phyloP scores from a whole-genome alignment of 1,140 invertebrate species.

The Hestina assimilis region DNA sequence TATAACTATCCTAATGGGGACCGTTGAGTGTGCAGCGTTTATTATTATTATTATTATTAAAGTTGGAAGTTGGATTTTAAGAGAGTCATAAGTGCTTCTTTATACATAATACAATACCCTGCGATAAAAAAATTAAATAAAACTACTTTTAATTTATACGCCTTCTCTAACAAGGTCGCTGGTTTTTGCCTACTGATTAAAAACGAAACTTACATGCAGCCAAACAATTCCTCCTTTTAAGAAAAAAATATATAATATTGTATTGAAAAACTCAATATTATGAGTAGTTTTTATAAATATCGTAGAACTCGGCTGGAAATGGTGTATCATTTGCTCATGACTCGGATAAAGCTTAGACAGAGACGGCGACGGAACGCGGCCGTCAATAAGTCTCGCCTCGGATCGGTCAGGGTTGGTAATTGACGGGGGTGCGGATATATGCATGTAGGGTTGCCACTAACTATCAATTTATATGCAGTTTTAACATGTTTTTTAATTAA shows the following conservation, averaged over 20 bases:
- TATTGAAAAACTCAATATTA: neutral
- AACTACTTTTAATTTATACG: too few relatives aligned
- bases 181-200: too few relatives aligned
- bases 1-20: too few relatives aligned
- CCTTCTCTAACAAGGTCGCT: too few relatives aligned
- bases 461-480: slow-evolving; percentile 1
- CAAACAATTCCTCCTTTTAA: neutral
- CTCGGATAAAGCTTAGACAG: slow-evolving; percentile 28
- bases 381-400: slow-evolving; percentile 75
- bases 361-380: slow-evolving; percentile 39
- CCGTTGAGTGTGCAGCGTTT: too few relatives aligned
- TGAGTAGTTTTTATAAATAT: neutral
- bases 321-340: slow-evolving; percentile 24
- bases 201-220: too few relatives aligned
- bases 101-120: too few relatives aligned
- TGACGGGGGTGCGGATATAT: slow-evolving; percentile 60
- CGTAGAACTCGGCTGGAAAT: slow-evolving; percentile 6
- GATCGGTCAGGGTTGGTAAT: slow-evolving; percentile 73
- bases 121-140: too few relatives aligned
- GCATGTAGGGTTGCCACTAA: slow-evolving; percentile 46
- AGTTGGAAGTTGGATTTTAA: too few relatives aligned
- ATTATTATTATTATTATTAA: too few relatives aligned
- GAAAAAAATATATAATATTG: neutral
- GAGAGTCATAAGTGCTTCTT: too few relatives aligned
- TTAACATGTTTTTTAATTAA: too few relatives aligned